Evolutionary conservation across 2,797 vertebrate species (phyloP).

Genomic region (Schizopygopsis pylzovi): DNA sequence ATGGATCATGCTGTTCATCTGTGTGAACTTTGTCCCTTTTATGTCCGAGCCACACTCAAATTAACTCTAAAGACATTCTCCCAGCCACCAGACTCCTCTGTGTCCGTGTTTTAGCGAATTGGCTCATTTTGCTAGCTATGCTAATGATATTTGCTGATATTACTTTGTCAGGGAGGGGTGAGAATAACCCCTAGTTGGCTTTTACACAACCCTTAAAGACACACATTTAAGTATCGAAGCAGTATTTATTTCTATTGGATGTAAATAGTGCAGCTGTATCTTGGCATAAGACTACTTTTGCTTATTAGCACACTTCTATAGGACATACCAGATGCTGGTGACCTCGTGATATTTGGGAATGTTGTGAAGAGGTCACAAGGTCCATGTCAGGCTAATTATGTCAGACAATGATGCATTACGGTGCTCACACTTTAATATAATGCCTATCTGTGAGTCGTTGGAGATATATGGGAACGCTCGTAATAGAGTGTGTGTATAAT

Average conservation of each 20-base stretch:
- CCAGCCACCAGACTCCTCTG: conserved; percentile 51
- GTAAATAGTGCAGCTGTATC: conserved; percentile 6
- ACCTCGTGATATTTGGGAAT: conserved; percentile 59
- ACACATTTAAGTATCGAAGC: not conserved
- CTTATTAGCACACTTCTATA: conserved; percentile 1
- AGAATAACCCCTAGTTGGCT: not conserved
- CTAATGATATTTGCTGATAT: not conserved
- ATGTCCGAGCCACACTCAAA: conserved; percentile 67
- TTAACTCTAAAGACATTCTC: conserved; percentile 60
- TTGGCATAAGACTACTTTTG: not conserved
- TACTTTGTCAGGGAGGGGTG: not conserved
- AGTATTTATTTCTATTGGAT: not conserved
- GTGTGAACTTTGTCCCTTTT: conserved; percentile 55
- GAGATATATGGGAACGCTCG: conserved; percentile 12
- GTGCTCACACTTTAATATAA: conserved; percentile 50
- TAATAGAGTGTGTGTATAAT: conserved; percentile 50
- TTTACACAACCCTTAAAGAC: not conserved
- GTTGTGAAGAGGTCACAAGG: conserved; percentile 64
- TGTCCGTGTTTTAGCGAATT: conserved; percentile 22
- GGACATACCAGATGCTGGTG: not conserved
- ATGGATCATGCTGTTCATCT: conserved; percentile 61
- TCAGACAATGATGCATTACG: conserved; percentile 73
- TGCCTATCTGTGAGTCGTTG: conserved; percentile 54
- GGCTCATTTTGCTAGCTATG: conserved; percentile 55
- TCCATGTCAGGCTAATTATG: conserved; percentile 65